A percentile compares a stretch with the other conserved stretches of the same genome.
Conservation (phyloP, 2,888 invertebrate genomes). For the Pyralis farinalis region DNA sequence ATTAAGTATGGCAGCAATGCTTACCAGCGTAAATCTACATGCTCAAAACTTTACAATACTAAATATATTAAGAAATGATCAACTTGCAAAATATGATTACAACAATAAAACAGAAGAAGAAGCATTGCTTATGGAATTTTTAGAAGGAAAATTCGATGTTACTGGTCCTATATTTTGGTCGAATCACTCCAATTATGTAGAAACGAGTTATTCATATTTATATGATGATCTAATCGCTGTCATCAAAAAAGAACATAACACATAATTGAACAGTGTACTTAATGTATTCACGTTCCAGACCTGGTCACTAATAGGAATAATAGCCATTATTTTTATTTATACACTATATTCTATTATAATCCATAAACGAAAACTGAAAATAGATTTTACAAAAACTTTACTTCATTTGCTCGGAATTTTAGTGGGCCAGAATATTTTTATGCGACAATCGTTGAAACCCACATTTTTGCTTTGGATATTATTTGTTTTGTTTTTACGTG, state of each 20-base stretch:
- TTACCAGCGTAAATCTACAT: background rate
- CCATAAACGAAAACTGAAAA: background rate
- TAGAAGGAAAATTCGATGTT: background rate
- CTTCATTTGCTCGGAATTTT: slow-evolving; percentile 1
- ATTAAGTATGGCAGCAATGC: slow-evolving; percentile 2
- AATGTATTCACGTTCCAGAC: background rate
- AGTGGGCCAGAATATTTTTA: background rate
- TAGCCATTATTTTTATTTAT: slow-evolving; percentile 7
- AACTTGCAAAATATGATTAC: background rate
- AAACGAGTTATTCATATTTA: slow-evolving; percentile 2
- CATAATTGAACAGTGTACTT: background rate
- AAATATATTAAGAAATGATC: background rate
- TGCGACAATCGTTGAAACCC: background rate
- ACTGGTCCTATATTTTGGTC: background rate
- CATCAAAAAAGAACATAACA: background rate
- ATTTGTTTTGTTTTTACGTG: background rate
- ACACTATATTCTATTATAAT: slow-evolving; percentile 5
- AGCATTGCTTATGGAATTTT: background rate
- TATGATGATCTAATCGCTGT: background rate
- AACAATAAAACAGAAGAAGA: background rate
- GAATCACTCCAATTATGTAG: background rate
- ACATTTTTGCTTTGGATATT: slow-evolving; percentile 4
- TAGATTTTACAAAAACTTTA: background rate
- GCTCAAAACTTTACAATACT: background rate
- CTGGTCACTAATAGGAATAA: slow-evolving; percentile 4